Conservation (phyloP, 2,113 vertebrate genomes). For the Saccopteryx bilineata region DNA sequence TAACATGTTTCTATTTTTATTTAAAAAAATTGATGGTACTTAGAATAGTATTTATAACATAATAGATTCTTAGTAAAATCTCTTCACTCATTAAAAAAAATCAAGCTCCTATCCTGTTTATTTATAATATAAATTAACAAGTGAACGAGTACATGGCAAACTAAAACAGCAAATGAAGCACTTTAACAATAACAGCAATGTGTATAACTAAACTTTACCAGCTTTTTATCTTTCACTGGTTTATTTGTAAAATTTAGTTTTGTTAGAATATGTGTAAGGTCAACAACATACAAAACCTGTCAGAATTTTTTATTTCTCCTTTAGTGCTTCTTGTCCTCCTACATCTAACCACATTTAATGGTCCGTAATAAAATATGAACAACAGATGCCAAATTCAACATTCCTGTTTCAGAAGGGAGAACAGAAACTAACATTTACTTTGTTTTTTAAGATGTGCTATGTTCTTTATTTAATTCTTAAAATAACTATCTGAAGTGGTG, state of each 20-base stretch:
- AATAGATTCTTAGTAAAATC: not conserved
- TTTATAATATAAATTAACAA: not conserved
- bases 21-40: not conserved
- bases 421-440: not conserved
- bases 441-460: not conserved
- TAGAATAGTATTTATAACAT: not conserved
- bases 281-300: not conserved
- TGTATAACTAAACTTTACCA: not conserved
- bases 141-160: not conserved
- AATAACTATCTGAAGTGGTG: not conserved
- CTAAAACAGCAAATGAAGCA: not conserved
- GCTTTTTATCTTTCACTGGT: not conserved
- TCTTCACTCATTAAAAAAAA: not conserved
- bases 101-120: not conserved
- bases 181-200: not conserved
- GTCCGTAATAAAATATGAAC: not conserved
- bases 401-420: not conserved
- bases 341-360: not conserved
- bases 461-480: slow-evolving; percentile 24
- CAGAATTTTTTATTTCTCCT: not conserved
- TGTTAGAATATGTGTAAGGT: not conserved
- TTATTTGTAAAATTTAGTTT: not conserved
- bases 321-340: not conserved
- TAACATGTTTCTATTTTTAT: not conserved
- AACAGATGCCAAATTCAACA: not conserved